phyloP scores from a whole-genome alignment of 2,113 vertebrate species.

The Ciconia maguari region DNA sequence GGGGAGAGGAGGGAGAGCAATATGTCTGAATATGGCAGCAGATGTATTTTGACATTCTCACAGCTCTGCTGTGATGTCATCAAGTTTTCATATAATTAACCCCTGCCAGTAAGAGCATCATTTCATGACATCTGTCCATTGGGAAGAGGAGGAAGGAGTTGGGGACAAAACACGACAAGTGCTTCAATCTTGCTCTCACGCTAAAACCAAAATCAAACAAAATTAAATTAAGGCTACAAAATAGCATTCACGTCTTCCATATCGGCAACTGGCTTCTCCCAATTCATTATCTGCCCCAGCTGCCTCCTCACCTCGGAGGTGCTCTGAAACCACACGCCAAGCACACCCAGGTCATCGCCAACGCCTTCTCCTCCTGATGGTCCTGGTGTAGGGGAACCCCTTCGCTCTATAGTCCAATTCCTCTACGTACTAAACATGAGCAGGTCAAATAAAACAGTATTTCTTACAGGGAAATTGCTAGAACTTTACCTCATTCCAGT shows the following conservation, averaged over 20 bases:
- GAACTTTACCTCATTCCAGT: constrained; percentile 44
- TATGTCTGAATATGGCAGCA: constrained; percentile 70
- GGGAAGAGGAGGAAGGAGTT: not conserved
- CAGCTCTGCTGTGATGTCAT: constrained; percentile 78
- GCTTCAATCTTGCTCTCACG: not conserved
- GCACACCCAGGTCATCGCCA: not conserved
- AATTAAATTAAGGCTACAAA: not conserved
- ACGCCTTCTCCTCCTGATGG: not conserved
- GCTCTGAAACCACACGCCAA: not conserved
- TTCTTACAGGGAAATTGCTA: constrained; percentile 13
- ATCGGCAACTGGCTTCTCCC: not conserved
- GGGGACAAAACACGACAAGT: not conserved
- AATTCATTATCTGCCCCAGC: not conserved
- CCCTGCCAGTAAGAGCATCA: constrained; percentile 66
- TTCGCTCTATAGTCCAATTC: not conserved
- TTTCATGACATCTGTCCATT: constrained; percentile 64
- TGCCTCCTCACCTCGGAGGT: not conserved
- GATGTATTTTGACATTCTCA: constrained; percentile 76
- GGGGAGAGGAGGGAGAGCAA: constrained; percentile 69
- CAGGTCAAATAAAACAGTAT: not conserved
- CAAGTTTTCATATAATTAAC: constrained; percentile 75
- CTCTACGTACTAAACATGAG: not conserved
- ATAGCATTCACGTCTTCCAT: not conserved
- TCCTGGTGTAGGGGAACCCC: not conserved
- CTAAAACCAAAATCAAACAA: not conserved